Evolutionary conservation across 2,113 vertebrate genomes (phyloP), one percentile per base, ranked within the genome.

Genomic region (Pitta sordida): DNA sequence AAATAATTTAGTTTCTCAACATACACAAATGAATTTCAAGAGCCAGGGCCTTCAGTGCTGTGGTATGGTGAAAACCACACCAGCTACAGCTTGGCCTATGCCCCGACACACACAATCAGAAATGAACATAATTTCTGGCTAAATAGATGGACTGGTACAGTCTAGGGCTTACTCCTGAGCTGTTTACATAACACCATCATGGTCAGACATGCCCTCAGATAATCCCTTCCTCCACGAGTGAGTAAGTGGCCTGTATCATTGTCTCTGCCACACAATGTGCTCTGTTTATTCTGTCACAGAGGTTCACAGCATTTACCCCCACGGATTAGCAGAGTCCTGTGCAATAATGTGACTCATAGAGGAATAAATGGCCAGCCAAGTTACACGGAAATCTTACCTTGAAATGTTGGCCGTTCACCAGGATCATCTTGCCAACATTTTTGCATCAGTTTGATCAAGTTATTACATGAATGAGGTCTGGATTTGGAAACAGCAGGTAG

Each of bases 381-480:
- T 80, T 75, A 94, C 63, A 18, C 95, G 90, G 91, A 94, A 96
- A 32, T 9, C 96, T 97, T 96, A 99, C 99, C 99, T 97, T 99
- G 99, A 97, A 99, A 99, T 88, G 97, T 98, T 96, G 99, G 99
- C 96, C 99, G 97, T 36, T 96, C 97, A 4, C 96, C 97, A 8
- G 99, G 98, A 80, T 98, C 97, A 29, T 97, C 98, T 15, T 97
- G 97, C 99, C 99, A 99, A 97, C 99, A 99, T 63, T 98, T 96
- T 93, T 99, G 98, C 99, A 99, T 99, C 86, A 99, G 98, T 86
- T 92, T 97, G 86, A 99, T 97, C 92, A 99, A 98, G 24, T 96
- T 98, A 6, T 97, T 67, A 75, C 99, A 99, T 74, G 98, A 97
- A 1, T 97, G 98, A 5, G 99, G 99, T 86, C 99, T 98, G 93